Evolutionary conservation across 2,797 vertebrate genomes (phyloP), one percentile per base, ranked within the genome.

Genomic region (Phrynocephalus guinanensis): DNA sequence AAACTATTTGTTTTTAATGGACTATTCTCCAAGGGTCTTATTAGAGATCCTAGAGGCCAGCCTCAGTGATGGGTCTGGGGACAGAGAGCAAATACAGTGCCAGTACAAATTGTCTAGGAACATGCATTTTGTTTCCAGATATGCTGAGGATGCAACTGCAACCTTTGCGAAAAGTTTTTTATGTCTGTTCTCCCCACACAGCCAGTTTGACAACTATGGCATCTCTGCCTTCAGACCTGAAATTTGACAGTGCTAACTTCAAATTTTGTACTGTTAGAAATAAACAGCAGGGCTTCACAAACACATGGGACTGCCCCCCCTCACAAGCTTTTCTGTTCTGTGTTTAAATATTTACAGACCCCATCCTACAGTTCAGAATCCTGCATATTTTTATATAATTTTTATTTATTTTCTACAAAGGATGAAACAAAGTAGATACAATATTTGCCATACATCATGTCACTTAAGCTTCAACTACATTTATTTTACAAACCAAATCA

Each of bases 1-100:
- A 79, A 84, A 79, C 22, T 79, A 71, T 82, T 79, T 87, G 79
- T 67, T 89, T 88, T 89, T 87, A 87, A 78, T 75, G 38, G 11
- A 22, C 2, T 63, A 5, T 52, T 26, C 1, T 75, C 22, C 48
- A 72, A 7, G 6, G 28, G 6, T 89, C 76, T 86, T 87, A 16
- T 89, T 87, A 87, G 20, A 56, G 15, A 68, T 85, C 67, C 79
- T 88, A 20, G 50, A 44, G 38, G 84, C n/a, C 16, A 82, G 3
- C n/a, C 79, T 73, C n/a, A 63, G 33, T 6, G 11, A 48, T 20
- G 26, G 38, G 2, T 82, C 78, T 76, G 84, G n/a, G 24, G 9
- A 20, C 81, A 16, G 28, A 78, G 67, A 85, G 80, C 1, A 86
- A 22, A 2, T 82, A 16, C 2, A 86, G 15, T 75, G 5, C 66